Base-by-base conservation (phyloP, 2,888 invertebrate species). In the Synanthedon myopaeformis region DNA sequence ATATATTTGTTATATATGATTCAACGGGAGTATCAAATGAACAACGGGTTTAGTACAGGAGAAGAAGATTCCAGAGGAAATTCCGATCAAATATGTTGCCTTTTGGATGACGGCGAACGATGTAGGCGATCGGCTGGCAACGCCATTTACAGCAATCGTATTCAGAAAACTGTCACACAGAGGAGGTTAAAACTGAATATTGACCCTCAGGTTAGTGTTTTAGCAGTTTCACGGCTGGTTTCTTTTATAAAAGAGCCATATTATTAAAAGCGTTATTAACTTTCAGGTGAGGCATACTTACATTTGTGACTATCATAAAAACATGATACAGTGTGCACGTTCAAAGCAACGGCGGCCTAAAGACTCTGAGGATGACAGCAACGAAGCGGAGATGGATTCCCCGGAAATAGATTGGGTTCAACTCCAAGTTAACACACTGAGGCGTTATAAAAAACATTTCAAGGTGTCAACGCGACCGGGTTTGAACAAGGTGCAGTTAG, bases 301-400 rank as follows among this genome's bases (percentile, higher is more conserved):
- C 77, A 98, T 98, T 69, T 98, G 98, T 84, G 98, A 98, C 76
- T 93, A 93, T 72, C 98, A 98, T 82, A 98, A 98, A 84, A 93
- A 93, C 75, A 94, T 97, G 72, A 98, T 98, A 65, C 98, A 98
- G 77, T 95, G 95, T 78, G 96, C 97, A n/a, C 91, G 98, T 63
- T 94, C 94, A 13, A 97, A 97, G 76, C 92, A 97, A 57, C 75
- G 88, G 63, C 89, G 96, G 65, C 91, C 95, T 59, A 96, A 96
- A 76, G 97, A 98, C 75, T 97, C 97, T 0, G 97, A 96, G 69
- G 97, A 97, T 69, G 97, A 97, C 67, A 95, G 96, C 60, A 96
- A 95, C 69, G 97, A 97, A 73, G 94, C 94, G n/a, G 97, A 97
- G 66, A 93, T 92, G 66, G 96, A 97, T 79, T 84, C 93, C 48